Evolutionary conservation across 2,888 invertebrate genomes (phyloP).

Genomic region (Pristionchus entomophagus): DNA sequence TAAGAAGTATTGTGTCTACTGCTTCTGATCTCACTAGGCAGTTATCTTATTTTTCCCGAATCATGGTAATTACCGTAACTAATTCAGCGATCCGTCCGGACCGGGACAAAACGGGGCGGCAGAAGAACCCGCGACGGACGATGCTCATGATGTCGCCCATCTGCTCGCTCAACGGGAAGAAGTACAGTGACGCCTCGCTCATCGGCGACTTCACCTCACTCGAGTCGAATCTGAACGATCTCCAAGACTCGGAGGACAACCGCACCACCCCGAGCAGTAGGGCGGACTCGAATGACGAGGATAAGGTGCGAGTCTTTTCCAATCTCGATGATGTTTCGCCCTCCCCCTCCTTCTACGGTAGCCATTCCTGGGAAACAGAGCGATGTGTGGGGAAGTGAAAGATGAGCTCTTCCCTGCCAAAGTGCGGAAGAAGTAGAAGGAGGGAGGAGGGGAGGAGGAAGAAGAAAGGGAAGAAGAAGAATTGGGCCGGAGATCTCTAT

Average conservation of each 20-base stretch:
- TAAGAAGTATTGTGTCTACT: too few species aligned
- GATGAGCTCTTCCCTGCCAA: constrained; percentile 30
- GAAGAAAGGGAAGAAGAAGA: constrained; percentile 18
- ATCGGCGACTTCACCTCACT: constrained; percentile 52
- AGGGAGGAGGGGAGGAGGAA: not conserved
- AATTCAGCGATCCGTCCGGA: constrained; percentile 73
- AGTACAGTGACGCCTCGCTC: constrained; percentile 52
- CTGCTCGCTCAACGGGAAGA: constrained; percentile 47
- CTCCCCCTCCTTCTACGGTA: not conserved
- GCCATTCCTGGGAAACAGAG: not conserved
- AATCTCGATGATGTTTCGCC: not conserved
- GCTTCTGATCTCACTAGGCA: too few species aligned
- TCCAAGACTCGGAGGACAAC: constrained; percentile 37
- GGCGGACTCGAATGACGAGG: constrained; percentile 38
- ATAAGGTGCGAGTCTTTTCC: not conserved
- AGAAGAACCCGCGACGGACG: constrained; percentile 72
- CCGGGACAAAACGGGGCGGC: constrained; percentile 74
- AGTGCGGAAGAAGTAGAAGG: constrained; percentile 32
- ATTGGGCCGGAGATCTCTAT: constrained; percentile 1
- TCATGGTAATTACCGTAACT: not conserved
- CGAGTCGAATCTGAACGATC: not conserved
- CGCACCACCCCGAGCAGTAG: constrained; percentile 23
- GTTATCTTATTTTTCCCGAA: not conserved
- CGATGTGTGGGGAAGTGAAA: constrained; percentile 43
- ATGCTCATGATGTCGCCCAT: not conserved